Percentiles rank a stretch among this genome's conserved stretches.
Evolutionary conservation across 2,888 invertebrate species (phyloP).

Genomic region (Cordylochernes scorpioides): DNA sequence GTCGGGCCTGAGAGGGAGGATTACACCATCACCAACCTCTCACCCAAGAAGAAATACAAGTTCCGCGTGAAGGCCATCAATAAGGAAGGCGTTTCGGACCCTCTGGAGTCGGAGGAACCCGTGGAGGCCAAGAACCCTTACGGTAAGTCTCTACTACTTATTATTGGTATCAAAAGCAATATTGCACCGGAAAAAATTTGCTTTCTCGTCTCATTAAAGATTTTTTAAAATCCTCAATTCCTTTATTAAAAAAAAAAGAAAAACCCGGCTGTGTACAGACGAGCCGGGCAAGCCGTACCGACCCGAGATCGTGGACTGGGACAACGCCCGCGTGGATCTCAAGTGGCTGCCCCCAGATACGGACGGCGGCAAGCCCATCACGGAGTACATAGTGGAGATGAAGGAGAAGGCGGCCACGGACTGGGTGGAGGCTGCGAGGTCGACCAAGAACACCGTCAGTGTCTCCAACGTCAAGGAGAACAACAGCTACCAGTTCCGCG

Average conservation of each 20-base stretch:
- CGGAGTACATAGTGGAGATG: conserved; percentile 23
- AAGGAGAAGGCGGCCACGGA: conserved; percentile 15
- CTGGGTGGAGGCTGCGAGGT: conserved; percentile 49
- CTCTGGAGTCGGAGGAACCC: conserved; percentile 59
- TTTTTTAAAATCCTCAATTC: neutral
- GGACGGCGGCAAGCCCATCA: conserved; percentile 30
- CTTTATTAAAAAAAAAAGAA: too few relatives aligned
- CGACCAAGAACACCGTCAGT: conserved; percentile 42
- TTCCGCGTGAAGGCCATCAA: conserved; percentile 91
- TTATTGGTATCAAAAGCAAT: neutral
- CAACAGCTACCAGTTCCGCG: conserved; percentile 61
- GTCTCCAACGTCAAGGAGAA: conserved; percentile 61
- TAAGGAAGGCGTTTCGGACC: conserved; percentile 88
- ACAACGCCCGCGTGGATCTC: conserved; percentile 27
- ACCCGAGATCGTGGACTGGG: conserved; percentile 27
- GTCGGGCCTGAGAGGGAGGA: conserved; percentile 44
- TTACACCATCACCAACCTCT: conserved; percentile 63
- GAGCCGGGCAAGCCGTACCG: conserved; percentile 23
- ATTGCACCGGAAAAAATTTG: neutral
- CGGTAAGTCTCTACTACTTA: conserved; percentile 9
- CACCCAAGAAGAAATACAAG: conserved; percentile 85
- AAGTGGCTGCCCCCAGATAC: conserved; percentile 26
- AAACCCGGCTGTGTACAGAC: conserved; percentile 14
- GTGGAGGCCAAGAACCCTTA: conserved; percentile 87
- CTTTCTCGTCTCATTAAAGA: neutral